A percentile compares a stretch with the other conserved stretches of the same genome.
These are phyloP conservation scores for Ooceraea biroi DNA, from an alignment of 1,140 invertebrate genomes.

Conservation along the genomic window DNA sequence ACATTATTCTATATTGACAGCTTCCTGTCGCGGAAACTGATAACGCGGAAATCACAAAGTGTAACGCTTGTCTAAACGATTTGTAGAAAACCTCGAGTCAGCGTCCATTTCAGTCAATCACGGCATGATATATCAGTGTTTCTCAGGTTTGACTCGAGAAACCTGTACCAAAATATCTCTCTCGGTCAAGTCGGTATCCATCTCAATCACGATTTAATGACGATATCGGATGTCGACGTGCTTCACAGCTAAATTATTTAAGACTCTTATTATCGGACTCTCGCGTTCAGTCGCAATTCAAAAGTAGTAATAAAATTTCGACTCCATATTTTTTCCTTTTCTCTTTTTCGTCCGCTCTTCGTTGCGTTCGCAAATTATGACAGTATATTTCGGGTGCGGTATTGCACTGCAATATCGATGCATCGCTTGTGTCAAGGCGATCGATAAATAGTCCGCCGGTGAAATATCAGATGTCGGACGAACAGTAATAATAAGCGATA, in stretches of 20 bases:
- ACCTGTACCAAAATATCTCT: neutral
- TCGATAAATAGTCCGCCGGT: conserved; percentile 58
- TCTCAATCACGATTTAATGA: neutral
- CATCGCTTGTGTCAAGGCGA: conserved; percentile 42
- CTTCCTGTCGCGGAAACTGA: conserved; percentile 24
- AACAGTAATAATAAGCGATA: conserved; percentile 42
- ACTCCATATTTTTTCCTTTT: neutral
- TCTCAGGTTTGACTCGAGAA: conserved; percentile 19
- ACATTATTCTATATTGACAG: conserved; percentile 16
- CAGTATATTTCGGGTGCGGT: conserved; percentile 22
- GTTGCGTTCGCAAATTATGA: neutral
- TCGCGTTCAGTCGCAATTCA: neutral
- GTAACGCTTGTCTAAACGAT: conserved; percentile 35
- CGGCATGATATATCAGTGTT: neutral
- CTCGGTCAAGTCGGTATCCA: neutral
- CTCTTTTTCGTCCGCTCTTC: neutral
- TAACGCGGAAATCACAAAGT: neutral
- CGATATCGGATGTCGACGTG: neutral
- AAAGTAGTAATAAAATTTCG: too few species aligned
- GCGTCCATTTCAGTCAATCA: neutral
- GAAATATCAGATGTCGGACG: conserved; percentile 53
- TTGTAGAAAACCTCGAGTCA: conserved; percentile 25
- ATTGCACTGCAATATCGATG: conserved; percentile 29
- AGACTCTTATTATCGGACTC: neutral
- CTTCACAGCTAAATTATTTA: neutral